These are phyloP conservation scores for Chrosomus eos DNA, from an alignment of 2,797 vertebrate genomes.

Conservation along the genomic window DNA sequence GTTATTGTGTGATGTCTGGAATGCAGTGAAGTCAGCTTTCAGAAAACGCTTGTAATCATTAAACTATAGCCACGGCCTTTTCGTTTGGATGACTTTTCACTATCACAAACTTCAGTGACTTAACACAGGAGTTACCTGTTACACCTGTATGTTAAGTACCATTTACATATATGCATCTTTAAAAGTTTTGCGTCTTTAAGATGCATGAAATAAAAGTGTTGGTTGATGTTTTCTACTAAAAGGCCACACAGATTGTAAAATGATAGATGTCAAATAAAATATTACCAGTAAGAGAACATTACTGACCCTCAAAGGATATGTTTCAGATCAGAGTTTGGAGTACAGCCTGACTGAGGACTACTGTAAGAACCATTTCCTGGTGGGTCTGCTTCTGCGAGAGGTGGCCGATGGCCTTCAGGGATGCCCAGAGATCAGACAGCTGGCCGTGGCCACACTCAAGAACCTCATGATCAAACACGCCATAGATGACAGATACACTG, in stretches of 20 bases:
- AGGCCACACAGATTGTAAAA: not conserved
- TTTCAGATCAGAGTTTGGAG: conserved; percentile 91
- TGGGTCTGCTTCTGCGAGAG: conserved; percentile 92
- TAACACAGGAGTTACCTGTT: conserved; percentile 2
- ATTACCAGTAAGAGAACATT: too few species aligned
- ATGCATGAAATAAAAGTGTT: conserved; percentile 39
- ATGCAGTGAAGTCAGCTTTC: conserved; percentile 37
- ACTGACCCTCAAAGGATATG: conserved; percentile 19
- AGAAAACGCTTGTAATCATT: not conserved
- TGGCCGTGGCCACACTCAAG: conserved; percentile 90
- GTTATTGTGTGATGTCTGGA: conserved; percentile 11
- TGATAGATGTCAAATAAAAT: not conserved
- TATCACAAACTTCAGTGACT: conserved; percentile 9
- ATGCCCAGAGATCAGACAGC: conserved; percentile 86
- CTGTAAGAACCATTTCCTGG: conserved; percentile 94
- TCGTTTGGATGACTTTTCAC: conserved; percentile 36
- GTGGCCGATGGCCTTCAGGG: conserved; percentile 88
- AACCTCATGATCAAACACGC: conserved; percentile 96
- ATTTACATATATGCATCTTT: conserved; percentile 39
- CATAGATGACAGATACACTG: conserved; percentile 89
- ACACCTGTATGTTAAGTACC: conserved; percentile 11
- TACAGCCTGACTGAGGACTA: conserved; percentile 95
- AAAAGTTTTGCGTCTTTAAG: conserved; percentile 1
- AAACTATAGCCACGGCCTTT: conserved; percentile 9
- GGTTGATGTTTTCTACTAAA: conserved; percentile 2